Evolutionary conservation across 2,888 invertebrate genomes (phyloP).

Genomic region (Dryobotodes eremita): DNA sequence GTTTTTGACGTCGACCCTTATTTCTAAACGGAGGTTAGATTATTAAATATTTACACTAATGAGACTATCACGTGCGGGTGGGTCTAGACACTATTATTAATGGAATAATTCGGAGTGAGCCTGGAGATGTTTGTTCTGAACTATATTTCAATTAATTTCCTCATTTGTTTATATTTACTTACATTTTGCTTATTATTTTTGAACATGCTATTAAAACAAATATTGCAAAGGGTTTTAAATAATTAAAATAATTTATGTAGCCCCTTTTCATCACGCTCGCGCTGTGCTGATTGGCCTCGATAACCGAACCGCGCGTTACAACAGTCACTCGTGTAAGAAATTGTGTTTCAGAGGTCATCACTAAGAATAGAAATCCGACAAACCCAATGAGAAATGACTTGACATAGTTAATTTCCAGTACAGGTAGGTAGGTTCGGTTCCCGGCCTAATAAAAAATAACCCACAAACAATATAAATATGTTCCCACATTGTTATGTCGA

Average conservation of each 20-base stretch:
- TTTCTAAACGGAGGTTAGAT: background rate
- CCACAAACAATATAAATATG: no score
- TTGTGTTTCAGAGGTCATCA: no score
- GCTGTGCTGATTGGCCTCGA: background rate
- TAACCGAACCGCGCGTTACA: background rate
- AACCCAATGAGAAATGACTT: background rate
- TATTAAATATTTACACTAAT: constrained; percentile 44
- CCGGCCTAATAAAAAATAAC: no score
- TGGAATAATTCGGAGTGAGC: background rate
- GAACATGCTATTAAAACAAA: background rate
- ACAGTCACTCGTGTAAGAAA: background rate
- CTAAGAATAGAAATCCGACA: background rate
- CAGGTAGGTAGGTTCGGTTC: background rate
- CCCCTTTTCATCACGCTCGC: background rate
- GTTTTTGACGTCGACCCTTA: background rate
- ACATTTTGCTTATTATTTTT: no score
- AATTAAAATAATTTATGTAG: background rate
- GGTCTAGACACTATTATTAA: constrained; percentile 30
- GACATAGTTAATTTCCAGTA: no score
- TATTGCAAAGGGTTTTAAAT: background rate
- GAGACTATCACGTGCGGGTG: constrained; percentile 33
- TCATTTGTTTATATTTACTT: background rate
- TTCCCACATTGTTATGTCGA: background rate
- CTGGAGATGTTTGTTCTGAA: background rate
- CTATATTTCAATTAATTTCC: background rate